Evolutionary conservation across 2,113 vertebrate species (phyloP).

Genomic region (Vulpes vulpes): DNA sequence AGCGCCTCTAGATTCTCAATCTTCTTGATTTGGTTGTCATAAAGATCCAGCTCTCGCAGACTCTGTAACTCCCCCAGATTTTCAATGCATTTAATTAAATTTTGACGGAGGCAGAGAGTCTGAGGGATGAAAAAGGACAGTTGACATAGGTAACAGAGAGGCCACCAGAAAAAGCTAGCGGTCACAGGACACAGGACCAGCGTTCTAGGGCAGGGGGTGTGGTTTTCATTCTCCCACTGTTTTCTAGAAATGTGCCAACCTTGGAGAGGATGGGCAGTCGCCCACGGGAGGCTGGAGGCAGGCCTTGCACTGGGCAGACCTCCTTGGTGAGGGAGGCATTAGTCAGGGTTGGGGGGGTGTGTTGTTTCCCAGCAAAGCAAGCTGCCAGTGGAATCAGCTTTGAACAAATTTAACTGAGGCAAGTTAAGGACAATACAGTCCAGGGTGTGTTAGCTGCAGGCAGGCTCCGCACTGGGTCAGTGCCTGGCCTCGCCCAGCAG

Average conservation of each 20-base stretch:
- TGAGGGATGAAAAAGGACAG: slow-evolving; percentile 75
- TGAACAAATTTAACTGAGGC: background rate
- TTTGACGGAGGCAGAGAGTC: slow-evolving; percentile 98
- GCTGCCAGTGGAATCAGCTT: fast-evolving
- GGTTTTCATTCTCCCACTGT: background rate
- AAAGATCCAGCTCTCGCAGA: slow-evolving; percentile 95
- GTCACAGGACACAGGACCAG: too few species aligned
- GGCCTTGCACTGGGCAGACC: background rate
- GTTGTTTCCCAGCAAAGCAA: background rate
- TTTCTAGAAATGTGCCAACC: background rate
- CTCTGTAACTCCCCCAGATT: slow-evolving; percentile 94
- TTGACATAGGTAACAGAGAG: background rate
- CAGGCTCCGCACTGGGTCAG: background rate
- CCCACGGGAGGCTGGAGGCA: background rate
- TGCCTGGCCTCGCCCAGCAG: fast-evolving
- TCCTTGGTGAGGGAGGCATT: fast-evolving
- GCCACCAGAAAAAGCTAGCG: background rate
- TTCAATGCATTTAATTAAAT: slow-evolving; percentile 97
- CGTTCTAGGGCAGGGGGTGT: fast-evolving
- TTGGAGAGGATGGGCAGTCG: background rate
- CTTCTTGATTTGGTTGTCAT: slow-evolving; percentile 98
- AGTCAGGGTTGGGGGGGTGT: too few species aligned
- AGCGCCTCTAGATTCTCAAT: slow-evolving; percentile 96
- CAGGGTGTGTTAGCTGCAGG: fast-evolving
- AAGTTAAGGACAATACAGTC: fast-evolving